Evolutionary conservation across 1,140 invertebrate species (phyloP).

Genomic region (Luehdorfia chinensis): DNA sequence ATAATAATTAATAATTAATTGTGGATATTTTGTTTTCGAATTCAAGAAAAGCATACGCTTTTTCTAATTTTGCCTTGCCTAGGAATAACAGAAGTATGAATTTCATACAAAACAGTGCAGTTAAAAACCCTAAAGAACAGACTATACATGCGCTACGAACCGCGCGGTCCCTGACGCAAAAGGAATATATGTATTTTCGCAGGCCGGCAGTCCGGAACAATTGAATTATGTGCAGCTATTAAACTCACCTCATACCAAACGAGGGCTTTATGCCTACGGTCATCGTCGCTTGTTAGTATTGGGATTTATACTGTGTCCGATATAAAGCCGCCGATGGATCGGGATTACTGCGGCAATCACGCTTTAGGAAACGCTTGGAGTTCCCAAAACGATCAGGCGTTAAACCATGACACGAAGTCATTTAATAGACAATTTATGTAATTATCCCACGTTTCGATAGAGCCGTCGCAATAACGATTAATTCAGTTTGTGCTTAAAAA

Average conservation of each 20-base stretch:
- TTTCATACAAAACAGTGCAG: too few relatives aligned
- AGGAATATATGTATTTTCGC: constrained; percentile 54
- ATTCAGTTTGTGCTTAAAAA: not conserved
- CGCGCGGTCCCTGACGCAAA: constrained; percentile 24
- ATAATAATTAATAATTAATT: too few relatives aligned
- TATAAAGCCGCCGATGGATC: constrained; percentile 14
- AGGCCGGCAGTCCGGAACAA: constrained; percentile 57
- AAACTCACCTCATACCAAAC: constrained; percentile 43
- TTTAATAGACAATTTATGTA: constrained; percentile 14
- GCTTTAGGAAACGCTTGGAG: not conserved
- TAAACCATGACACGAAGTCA: not conserved
- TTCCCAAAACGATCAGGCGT: not conserved
- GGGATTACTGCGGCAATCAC: constrained; percentile 18
- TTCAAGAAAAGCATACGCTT: too few relatives aligned
- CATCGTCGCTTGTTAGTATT: constrained; percentile 33
- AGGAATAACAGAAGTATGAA: too few relatives aligned
- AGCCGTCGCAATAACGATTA: not conserved
- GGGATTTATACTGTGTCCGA: constrained; percentile 35
- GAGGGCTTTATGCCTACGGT: constrained; percentile 41
- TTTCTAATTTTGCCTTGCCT: too few relatives aligned
- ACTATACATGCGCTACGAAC: too few relatives aligned
- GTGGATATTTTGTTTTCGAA: too few relatives aligned
- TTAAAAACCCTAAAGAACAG: too few relatives aligned
- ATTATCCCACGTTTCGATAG: not conserved
- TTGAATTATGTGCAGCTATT: constrained; percentile 67